A percentile compares a stretch with the other conserved stretches of the same genome.
phyloP scores from a whole-genome alignment of 2,797 vertebrate species.

The Cephalopachus bancanus region DNA sequence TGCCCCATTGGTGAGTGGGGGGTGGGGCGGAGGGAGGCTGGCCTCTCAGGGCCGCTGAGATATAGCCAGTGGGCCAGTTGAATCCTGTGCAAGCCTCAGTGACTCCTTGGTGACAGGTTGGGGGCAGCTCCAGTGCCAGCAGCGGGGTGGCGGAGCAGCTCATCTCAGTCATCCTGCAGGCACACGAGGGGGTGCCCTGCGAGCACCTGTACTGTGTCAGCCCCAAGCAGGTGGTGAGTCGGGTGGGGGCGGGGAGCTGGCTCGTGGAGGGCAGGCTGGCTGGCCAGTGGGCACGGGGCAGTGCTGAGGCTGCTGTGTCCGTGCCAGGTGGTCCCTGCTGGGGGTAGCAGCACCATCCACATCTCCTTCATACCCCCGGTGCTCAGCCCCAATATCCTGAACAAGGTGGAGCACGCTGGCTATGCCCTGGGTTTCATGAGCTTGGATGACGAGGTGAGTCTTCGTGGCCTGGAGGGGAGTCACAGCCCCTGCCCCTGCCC shows the following conservation, averaged over 20 bases:
- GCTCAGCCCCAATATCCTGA: conserved; percentile 82
- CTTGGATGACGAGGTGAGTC: conserved; percentile 92
- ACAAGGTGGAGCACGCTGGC: conserved; percentile 88
- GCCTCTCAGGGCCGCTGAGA: neutral
- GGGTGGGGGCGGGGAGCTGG: neutral
- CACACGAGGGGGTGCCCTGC: conserved; percentile 91
- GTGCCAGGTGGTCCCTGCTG: conserved; percentile 93
- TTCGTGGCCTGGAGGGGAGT: neutral
- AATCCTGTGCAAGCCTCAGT: neutral
- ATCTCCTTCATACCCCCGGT: conserved; percentile 93
- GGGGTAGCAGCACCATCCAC: conserved; percentile 89
- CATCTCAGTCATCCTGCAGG: conserved; percentile 90
- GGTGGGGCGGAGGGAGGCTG: neutral
- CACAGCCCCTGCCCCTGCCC: neutral
- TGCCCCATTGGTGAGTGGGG: neutral
- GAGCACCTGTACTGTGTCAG: conserved; percentile 93
- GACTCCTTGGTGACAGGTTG: neutral
- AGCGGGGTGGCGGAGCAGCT: conserved; percentile 81
- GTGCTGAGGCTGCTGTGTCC: neutral
- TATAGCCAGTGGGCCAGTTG: neutral
- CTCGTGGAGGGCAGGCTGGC: accelerated
- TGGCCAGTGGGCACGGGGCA: accelerated
- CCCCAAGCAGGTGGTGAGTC: conserved; percentile 94
- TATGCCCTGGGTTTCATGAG: conserved; percentile 94
- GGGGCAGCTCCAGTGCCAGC: neutral